These are phyloP conservation scores for Tragelaphus buxtoni DNA, from an alignment of 2,113 vertebrate genomes.

Conservation along the genomic window DNA sequence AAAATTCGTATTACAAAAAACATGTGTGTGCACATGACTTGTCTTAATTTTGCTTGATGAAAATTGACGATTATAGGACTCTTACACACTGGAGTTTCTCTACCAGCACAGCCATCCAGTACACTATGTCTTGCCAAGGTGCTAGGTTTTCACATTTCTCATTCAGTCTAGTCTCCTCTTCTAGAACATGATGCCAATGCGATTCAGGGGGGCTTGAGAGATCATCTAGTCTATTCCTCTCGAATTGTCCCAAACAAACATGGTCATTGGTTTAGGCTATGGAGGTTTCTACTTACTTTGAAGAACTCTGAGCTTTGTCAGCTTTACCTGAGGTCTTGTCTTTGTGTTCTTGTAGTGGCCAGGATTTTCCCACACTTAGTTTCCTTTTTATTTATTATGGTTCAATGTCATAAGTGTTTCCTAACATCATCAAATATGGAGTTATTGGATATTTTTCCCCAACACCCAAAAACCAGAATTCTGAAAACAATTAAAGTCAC, in stretches of 20 bases:
- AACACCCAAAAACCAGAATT: neutral
- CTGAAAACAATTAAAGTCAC: conserved; percentile 21
- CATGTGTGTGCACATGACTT: neutral
- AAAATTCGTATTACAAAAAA: neutral
- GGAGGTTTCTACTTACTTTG: neutral
- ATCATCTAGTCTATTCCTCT: neutral
- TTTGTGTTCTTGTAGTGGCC: neutral
- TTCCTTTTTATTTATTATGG: neutral
- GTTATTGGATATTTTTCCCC: neutral
- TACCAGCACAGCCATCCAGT: neutral
- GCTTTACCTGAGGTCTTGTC: neutral
- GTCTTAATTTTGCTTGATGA: neutral
- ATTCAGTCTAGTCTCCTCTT: neutral
- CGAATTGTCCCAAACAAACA: neutral
- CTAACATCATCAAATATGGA: neutral
- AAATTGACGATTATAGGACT: neutral
- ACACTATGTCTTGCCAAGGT: neutral
- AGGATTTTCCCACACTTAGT: neutral
- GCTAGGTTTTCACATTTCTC: neutral
- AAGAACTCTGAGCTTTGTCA: neutral
- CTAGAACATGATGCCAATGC: neutral
- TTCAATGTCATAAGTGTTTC: neutral
- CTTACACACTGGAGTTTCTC: neutral
- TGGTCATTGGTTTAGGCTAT: neutral
- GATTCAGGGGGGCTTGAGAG: neutral